These are phyloP conservation scores for Syngnathoides biaculeatus DNA, from an alignment of 2,113 vertebrate species.

Conservation along the genomic window DNA sequence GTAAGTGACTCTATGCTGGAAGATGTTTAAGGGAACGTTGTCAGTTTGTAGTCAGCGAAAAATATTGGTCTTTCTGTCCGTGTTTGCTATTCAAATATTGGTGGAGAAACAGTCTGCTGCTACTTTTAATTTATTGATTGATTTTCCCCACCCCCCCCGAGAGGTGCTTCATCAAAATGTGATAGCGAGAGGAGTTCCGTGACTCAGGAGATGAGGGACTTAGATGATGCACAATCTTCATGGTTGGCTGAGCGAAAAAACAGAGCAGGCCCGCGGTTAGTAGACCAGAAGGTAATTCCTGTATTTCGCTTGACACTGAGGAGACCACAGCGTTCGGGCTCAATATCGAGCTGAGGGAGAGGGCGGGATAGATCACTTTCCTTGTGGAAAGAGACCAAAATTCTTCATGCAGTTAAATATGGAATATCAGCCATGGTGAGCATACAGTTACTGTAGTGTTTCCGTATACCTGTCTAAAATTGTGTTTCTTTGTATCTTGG, in stretches of 20 bases:
- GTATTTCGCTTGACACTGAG: constrained; percentile 37
- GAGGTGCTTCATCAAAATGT: constrained; percentile 47
- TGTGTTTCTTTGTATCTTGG: background rate
- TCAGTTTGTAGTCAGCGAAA: background rate
- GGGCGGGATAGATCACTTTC: constrained; percentile 30
- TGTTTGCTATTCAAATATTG: background rate
- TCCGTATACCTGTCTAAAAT: background rate
- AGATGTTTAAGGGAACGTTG: background rate
- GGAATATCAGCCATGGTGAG: constrained; percentile 40
- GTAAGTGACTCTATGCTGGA: background rate
- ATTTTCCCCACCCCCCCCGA: constrained; percentile 21
- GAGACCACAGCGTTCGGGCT: constrained; percentile 48
- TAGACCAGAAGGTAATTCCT: constrained; percentile 38
- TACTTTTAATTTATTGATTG: background rate
- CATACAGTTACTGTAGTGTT: background rate
- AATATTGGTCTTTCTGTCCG: background rate
- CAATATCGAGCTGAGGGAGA: constrained; percentile 24
- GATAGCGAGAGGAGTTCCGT: constrained; percentile 31
- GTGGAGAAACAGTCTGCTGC: background rate
- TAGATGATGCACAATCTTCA: constrained; percentile 33
- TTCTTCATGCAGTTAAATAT: constrained; percentile 41
- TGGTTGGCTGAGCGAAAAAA: constrained; percentile 52
- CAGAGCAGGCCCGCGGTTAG: constrained; percentile 49
- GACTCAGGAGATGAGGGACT: constrained; percentile 40
- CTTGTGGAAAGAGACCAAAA: constrained; percentile 40